These are phyloP conservation scores for Perognathus longimembris DNA, from an alignment of 2,113 vertebrate genomes.

Conservation along the genomic window DNA sequence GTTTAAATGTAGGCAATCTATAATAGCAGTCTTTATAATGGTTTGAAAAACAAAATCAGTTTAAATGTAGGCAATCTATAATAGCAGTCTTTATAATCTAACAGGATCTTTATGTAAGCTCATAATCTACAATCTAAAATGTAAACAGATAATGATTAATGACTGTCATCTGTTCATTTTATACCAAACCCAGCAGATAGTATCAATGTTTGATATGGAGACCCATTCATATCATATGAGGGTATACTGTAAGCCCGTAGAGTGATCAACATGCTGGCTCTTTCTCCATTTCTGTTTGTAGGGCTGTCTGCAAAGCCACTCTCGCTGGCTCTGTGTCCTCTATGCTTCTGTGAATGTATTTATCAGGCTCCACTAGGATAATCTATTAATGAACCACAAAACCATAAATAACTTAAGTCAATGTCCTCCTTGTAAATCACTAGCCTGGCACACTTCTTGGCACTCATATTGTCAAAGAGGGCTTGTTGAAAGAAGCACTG, in stretches of 20 bases:
- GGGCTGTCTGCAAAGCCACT: background rate
- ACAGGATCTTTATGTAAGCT: background rate
- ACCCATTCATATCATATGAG: too few species aligned
- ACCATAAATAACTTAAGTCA: background rate
- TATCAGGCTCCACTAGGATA: too few species aligned
- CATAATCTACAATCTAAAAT: background rate
- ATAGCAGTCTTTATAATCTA: background rate
- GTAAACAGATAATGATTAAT: background rate
- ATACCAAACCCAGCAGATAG: too few species aligned
- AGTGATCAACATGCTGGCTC: accelerated
- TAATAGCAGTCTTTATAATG: background rate
- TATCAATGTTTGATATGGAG: too few species aligned
- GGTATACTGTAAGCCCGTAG: background rate
- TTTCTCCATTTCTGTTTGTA: background rate
- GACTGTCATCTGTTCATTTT: background rate
- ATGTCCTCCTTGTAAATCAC: accelerated
- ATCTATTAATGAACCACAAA: background rate
- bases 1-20: background rate
- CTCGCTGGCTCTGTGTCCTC: too few species aligned
- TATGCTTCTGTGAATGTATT: too few species aligned
- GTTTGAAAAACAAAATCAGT: slow-evolving; percentile 52
- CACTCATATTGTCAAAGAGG: background rate
- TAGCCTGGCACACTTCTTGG: accelerated
- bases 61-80: background rate
- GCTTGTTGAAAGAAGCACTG: background rate